Evolutionary conservation across 2,888 invertebrate genomes (phyloP).

Genomic region (Parnassius apollo): DNA sequence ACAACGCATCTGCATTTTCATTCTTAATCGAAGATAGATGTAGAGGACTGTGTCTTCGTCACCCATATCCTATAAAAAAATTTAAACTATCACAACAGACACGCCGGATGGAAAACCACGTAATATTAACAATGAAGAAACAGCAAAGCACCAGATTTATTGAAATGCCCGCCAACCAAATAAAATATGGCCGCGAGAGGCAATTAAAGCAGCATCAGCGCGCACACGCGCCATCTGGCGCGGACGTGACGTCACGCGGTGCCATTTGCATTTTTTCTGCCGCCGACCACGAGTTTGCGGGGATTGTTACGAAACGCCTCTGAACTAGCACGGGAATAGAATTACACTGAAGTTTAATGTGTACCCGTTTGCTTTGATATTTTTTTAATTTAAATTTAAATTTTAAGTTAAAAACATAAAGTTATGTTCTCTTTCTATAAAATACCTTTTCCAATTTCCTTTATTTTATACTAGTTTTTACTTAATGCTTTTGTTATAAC

Average conservation of each 20-base stretch:
- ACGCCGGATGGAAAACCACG: neutral
- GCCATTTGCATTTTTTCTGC: constrained; percentile 44
- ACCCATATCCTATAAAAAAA: no score
- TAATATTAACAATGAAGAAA: constrained; percentile 4
- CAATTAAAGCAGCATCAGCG: constrained; percentile 42
- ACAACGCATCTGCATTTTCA: no score
- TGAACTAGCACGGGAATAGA: constrained; percentile 7
- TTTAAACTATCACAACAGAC: no score
- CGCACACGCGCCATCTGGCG: constrained; percentile 35
- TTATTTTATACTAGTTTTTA: no score
- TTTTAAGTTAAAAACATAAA: no score
- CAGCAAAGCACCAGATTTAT: neutral
- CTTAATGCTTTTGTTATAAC: no score
- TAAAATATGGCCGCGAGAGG: constrained; percentile 25
- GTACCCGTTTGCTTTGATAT: neutral
- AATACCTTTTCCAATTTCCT: no score
- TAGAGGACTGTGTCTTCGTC: no score
- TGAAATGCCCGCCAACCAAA: constrained; percentile 20
- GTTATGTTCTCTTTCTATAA: no score
- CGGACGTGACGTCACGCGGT: constrained; percentile 43
- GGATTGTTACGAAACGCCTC: constrained; percentile 14
- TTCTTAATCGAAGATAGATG: no score
- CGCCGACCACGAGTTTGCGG: constrained; percentile 26
- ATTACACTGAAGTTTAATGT: constrained; percentile 6
- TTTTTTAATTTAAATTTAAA: no score